A percentile compares a stretch with the other conserved stretches of the same genome.
Evolutionary conservation across 1,140 invertebrate species (phyloP).

Genomic region (Rhynchophorus ferrugineus): DNA sequence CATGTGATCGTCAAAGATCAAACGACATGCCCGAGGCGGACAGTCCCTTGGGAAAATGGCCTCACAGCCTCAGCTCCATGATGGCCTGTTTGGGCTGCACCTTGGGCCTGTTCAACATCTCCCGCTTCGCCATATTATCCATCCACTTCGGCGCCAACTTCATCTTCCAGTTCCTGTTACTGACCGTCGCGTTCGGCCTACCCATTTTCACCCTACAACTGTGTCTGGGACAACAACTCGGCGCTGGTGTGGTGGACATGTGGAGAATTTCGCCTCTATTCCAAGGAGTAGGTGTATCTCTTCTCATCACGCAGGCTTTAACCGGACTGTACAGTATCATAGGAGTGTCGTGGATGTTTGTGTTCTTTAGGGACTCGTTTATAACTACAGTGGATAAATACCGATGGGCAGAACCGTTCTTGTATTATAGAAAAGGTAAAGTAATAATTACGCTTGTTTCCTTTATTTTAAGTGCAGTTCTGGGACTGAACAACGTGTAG

Average conservation of each 20-base stretch:
- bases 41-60: conserved; percentile 54
- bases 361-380: conserved; percentile 83
- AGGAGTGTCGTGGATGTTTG: conserved; percentile 81
- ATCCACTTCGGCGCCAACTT: conserved; percentile 85
- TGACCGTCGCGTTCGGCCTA: conserved; percentile 77
- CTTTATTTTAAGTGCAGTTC: no score
- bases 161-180: conserved; percentile 78
- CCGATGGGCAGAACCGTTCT: conserved; percentile 70
- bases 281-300: conserved; percentile 70
- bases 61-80: conserved; percentile 69
- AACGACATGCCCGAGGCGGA: conserved; percentile 37
- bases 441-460: no score
- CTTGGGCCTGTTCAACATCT: conserved; percentile 80
- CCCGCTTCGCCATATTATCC: conserved; percentile 78
- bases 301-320: conserved; percentile 70
- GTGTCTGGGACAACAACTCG: conserved; percentile 75
- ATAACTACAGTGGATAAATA: conserved; percentile 73
- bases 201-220: conserved; percentile 79
- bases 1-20: conserved; percentile 33
- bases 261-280: conserved; percentile 89
- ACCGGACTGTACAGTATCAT: conserved; percentile 81
- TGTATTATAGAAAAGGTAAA: conserved; percentile 57
- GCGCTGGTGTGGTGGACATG: conserved; percentile 82
- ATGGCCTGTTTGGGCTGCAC: conserved; percentile 77
- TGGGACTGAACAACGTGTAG: no score